phyloP scores from a whole-genome alignment of 2,113 vertebrate species.

The Psophia crepitans region DNA sequence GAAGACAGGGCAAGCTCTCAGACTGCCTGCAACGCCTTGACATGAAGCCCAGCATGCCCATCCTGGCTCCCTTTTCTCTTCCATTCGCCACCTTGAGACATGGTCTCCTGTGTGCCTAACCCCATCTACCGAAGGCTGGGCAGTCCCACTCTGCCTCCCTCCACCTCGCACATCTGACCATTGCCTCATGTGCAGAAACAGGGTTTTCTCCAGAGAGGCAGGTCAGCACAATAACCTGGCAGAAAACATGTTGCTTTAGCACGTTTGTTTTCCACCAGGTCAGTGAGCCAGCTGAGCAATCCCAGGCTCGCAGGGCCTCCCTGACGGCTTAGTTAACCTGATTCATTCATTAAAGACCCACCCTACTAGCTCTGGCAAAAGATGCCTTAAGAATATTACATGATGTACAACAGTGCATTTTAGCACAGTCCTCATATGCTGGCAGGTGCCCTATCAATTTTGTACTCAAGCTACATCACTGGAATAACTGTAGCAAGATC shows the following conservation, averaged over 20 bases:
- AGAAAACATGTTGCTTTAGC: background rate
- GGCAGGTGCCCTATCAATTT: background rate
- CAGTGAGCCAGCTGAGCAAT: background rate
- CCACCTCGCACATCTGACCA: background rate
- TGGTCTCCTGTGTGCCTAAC: fast-evolving
- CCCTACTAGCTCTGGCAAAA: background rate
- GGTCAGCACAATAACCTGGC: background rate
- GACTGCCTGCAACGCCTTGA: background rate
- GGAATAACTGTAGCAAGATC: background rate
- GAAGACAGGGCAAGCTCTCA: background rate
- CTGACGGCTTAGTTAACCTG: background rate
- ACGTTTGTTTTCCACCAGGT: background rate
- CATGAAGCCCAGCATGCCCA: background rate
- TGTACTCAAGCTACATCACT: background rate
- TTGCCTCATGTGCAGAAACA: background rate
- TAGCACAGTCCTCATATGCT: background rate
- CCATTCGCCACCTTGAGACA: background rate
- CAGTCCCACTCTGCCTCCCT: background rate
- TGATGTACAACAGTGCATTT: background rate
- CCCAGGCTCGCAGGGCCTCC: background rate
- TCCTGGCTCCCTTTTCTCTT: background rate
- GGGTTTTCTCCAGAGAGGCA: background rate
- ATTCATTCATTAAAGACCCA: background rate
- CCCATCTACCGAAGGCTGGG: background rate
- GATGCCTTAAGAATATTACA: background rate